Conservation (phyloP, 2,888 invertebrate species). For the Euspilapteryx auroguttella region DNA sequence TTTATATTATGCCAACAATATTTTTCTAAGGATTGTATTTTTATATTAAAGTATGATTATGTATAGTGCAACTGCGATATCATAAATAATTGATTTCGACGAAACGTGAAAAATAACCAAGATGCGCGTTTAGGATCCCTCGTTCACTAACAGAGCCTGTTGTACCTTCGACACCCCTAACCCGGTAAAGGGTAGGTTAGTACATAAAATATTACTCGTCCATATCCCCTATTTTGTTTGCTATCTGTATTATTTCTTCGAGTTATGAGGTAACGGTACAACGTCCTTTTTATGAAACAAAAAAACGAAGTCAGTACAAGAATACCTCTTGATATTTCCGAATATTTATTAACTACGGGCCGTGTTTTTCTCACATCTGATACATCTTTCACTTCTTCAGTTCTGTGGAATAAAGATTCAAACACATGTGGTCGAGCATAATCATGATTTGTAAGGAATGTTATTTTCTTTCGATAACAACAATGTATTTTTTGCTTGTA, state of each 20-base stretch:
- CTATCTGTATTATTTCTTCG: conserved; percentile 18
- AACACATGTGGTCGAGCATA: conserved; percentile 32
- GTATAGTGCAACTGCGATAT: no score
- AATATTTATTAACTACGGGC: conserved; percentile 56
- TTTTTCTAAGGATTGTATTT: no score
- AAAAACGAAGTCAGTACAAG: conserved; percentile 57
- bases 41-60: no score
- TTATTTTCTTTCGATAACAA: conserved; percentile 25
- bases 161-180: no score
- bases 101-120: no score
- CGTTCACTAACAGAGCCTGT: no score
- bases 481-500: no score
- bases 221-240: conserved; percentile 57
- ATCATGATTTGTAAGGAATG: conserved; percentile 30
- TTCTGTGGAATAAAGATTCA: conserved; percentile 34
- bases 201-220: conserved; percentile 60
- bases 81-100: no score
- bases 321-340: conserved; percentile 54
- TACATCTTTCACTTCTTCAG: conserved; percentile 45
- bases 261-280: no score
- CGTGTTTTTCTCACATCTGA: conserved; percentile 51
- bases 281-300: no score
- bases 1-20: no score
- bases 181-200: conserved; percentile 60
- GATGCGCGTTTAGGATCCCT: no score